Conservation (phyloP, 2,797 vertebrate genomes). For the Chaunax sp. region DNA sequence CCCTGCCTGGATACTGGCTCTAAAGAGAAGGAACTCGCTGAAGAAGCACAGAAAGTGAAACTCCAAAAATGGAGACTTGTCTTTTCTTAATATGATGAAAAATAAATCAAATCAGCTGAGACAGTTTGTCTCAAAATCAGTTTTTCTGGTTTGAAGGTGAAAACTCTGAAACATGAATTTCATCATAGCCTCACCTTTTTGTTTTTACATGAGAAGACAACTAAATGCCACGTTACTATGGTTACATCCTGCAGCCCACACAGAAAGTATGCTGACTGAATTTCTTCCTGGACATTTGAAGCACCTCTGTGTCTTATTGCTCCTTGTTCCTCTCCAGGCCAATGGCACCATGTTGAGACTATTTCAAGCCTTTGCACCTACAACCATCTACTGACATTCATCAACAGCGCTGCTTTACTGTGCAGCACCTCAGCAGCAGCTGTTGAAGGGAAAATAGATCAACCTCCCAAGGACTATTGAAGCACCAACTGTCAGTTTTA, state of each 20-base stretch:
- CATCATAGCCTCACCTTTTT: neutral
- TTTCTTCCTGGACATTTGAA: conserved; percentile 9
- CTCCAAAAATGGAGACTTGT: neutral
- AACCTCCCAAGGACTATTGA: too few relatives aligned
- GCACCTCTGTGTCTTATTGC: neutral
- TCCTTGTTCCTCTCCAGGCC: neutral
- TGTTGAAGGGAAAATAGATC: neutral
- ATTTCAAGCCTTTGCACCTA: too few relatives aligned
- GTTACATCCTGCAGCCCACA: too few relatives aligned
- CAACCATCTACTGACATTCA: neutral
- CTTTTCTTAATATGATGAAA: neutral
- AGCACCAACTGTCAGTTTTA: too few relatives aligned
- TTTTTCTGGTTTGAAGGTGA: neutral
- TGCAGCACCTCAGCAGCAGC: neutral
- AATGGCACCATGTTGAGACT: too few relatives aligned
- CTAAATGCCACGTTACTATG: too few relatives aligned
- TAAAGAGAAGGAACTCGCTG: conserved; percentile 73
- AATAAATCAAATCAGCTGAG: neutral
- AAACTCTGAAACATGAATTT: too few relatives aligned
- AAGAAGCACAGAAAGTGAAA: conserved; percentile 61
- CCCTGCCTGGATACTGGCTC: conserved; percentile 78
- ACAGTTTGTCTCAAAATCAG: neutral
- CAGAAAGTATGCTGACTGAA: neutral
- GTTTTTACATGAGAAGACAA: neutral
- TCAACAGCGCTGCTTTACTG: neutral